Conservation (phyloP, 2,113 vertebrate species). For the Crotalus viridis region DNA sequence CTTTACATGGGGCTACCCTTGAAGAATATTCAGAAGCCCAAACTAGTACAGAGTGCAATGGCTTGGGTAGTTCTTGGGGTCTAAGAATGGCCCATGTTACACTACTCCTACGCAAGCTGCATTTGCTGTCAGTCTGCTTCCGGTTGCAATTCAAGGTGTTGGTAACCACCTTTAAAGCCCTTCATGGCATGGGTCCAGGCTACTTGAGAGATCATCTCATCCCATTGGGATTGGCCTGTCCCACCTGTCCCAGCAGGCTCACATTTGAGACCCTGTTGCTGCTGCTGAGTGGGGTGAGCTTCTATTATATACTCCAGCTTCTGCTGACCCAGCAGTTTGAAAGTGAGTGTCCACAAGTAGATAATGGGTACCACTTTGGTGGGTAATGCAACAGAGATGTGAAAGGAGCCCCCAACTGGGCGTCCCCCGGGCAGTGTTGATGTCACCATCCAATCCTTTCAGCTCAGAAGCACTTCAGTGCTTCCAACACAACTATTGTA, state of each 20-base stretch:
- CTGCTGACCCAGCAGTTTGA: background rate
- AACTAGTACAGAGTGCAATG: background rate
- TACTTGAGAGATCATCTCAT: background rate
- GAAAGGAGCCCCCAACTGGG: too few relatives aligned
- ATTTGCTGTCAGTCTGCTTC: background rate
- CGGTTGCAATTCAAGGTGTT: background rate
- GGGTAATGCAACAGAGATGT: too few relatives aligned
- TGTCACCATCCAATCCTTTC: too few relatives aligned
- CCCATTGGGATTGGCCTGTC: background rate
- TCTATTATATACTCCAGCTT: background rate
- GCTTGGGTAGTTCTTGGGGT: background rate
- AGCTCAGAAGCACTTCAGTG: too few relatives aligned
- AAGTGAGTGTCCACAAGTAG: background rate
- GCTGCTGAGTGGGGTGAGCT: background rate
- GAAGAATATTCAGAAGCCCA: background rate
- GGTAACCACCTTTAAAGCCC: background rate
- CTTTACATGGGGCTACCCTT: background rate
- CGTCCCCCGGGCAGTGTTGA: too few relatives aligned
- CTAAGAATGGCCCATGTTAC: background rate
- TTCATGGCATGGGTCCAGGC: background rate
- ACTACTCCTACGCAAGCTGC: background rate
- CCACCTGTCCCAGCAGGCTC: background rate
- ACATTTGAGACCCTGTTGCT: background rate
- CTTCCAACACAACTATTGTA: too few relatives aligned
- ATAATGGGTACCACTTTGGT: too few relatives aligned